Percentiles rank a stretch among this genome's conserved stretches.
These are phyloP conservation scores for Apodemus sylvaticus DNA, from an alignment of 2,113 vertebrate genomes.

Conservation along the genomic window DNA sequence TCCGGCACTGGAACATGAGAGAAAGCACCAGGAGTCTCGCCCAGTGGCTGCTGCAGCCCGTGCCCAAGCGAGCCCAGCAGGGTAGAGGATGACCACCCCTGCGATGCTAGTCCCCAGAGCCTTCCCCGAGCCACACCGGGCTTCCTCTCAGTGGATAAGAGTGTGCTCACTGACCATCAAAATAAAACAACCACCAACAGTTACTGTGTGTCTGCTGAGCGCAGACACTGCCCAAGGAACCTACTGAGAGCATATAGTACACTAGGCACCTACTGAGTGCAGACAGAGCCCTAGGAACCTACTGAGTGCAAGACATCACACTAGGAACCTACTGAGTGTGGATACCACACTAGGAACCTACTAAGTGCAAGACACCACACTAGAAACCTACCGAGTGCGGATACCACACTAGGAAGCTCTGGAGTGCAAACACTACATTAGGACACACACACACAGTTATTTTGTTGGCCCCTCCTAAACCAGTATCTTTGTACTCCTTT, in stretches of 20 bases:
- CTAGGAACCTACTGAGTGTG: background rate
- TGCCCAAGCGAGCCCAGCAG: fast-evolving
- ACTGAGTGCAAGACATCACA: too few species aligned
- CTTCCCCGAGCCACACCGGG: fast-evolving
- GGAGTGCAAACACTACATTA: background rate
- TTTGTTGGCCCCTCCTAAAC: background rate
- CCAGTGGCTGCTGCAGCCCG: background rate
- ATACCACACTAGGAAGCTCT: too few species aligned
- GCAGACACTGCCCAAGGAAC: too few species aligned
- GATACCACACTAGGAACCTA: background rate
- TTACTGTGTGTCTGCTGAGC: too few species aligned
- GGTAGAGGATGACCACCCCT: background rate
- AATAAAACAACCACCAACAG: background rate
- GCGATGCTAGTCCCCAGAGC: background rate
- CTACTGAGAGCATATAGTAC: too few species aligned
- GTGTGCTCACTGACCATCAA: background rate
- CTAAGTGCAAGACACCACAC: too few species aligned
- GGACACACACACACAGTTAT: too few species aligned
- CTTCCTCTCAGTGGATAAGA: background rate
- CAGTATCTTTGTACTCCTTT: background rate
- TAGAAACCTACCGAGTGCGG: too few species aligned
- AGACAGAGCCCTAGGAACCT: too few species aligned
- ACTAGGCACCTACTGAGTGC: too few species aligned
- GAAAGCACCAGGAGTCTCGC: background rate
- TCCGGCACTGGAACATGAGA: conserved; percentile 59